Percentiles rank a stretch among this genome's conserved stretches.
Evolutionary conservation across 2,797 vertebrate genomes (phyloP).

Genomic region (Myiotriccus ornatus): DNA sequence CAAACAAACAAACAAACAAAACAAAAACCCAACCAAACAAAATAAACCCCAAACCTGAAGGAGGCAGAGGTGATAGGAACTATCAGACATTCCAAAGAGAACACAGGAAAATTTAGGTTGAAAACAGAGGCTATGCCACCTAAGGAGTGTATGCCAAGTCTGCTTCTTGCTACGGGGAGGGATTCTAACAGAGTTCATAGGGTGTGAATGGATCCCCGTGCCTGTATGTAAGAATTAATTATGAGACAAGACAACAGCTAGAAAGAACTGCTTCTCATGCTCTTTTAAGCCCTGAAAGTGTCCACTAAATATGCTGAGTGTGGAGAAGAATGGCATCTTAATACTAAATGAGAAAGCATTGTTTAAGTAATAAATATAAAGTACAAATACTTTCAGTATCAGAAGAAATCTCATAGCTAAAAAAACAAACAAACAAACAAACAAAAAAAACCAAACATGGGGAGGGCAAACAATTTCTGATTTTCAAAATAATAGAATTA

Average conservation of each 20-base stretch:
- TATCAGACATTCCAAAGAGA: background rate
- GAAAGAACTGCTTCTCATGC: background rate
- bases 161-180: background rate
- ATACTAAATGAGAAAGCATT: background rate
- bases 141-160: background rate
- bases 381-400: background rate
- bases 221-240: background rate
- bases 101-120: background rate
- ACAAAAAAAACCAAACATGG: background rate
- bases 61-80: background rate
- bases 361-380: background rate
- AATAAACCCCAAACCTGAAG: background rate
- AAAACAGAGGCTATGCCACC: background rate
- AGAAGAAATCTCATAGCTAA: background rate
- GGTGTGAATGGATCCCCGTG: background rate
- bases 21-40: background rate
- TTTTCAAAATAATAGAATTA: conserved; percentile 38
- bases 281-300: background rate
- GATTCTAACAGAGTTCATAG: background rate
- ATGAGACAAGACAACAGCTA: background rate
- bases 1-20: background rate
- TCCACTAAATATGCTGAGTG: background rate
- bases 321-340: background rate
- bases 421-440: background rate
- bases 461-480: background rate